phyloP scores from a whole-genome alignment of 2,888 invertebrate species.

The Aphodius sticticus region DNA sequence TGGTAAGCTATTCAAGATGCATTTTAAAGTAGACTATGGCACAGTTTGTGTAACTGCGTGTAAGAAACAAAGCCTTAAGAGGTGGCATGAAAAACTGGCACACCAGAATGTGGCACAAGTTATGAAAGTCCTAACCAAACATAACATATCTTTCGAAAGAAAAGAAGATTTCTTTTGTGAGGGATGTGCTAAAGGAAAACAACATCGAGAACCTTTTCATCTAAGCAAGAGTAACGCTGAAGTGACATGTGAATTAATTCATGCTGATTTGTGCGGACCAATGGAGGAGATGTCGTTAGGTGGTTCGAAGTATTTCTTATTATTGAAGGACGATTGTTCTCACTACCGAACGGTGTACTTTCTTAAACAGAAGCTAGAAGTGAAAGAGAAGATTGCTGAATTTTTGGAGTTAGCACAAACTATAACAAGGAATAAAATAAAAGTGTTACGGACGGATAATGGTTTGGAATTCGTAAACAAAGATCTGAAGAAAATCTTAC shows the following conservation, averaged over 20 bases:
- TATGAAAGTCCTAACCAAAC: slow-evolving; percentile 23
- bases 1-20: slow-evolving; percentile 19
- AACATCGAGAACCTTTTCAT: slow-evolving; percentile 13
- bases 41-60: not conserved
- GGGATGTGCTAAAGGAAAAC: slow-evolving; percentile 28
- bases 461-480: slow-evolving; percentile 48
- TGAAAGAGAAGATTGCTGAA: slow-evolving; percentile 32
- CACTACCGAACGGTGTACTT: slow-evolving; percentile 39
- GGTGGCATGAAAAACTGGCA: slow-evolving; percentile 31
- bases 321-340: slow-evolving; percentile 41
- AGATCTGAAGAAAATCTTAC: slow-evolving; percentile 41
- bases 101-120: slow-evolving; percentile 28
- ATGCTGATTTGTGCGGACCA: slow-evolving; percentile 25
- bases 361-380: slow-evolving; percentile 44
- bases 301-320: slow-evolving; percentile 28
- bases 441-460: slow-evolving; percentile 47
- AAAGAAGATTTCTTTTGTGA: slow-evolving; percentile 22
- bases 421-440: slow-evolving; percentile 45
- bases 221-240: not conserved
- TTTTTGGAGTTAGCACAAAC: slow-evolving; percentile 45
- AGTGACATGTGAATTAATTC: slow-evolving; percentile 19
- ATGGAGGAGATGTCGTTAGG: not conserved
- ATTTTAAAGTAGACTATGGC: slow-evolving; percentile 6
- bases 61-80: slow-evolving; percentile 5
- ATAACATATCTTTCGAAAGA: slow-evolving; percentile 10